A percentile compares a stretch with the other conserved stretches of the same genome.
Evolutionary conservation across 2,888 invertebrate species (phyloP).

Genomic region (Chrysolina oricalcia): DNA sequence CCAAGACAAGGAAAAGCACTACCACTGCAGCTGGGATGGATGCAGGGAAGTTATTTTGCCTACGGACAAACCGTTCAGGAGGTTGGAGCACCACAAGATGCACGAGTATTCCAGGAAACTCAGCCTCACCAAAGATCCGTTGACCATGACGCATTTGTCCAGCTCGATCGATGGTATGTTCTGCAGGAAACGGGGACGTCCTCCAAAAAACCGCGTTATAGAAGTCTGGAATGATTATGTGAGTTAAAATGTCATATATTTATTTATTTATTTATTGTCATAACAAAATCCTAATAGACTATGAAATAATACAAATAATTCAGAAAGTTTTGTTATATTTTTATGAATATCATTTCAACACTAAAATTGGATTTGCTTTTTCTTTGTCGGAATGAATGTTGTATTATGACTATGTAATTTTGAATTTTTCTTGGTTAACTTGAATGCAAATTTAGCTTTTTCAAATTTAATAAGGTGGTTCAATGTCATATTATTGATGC

Average conservation of each 20-base stretch:
- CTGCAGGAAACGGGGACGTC: constrained; percentile 92
- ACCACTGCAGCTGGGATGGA: constrained; percentile 93
- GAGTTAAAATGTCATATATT: constrained; percentile 68
- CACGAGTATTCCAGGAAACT: constrained; percentile 75
- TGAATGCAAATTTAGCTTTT: too few species aligned
- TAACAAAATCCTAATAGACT: too few species aligned
- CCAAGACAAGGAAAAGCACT: constrained; percentile 86
- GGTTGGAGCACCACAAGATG: constrained; percentile 90
- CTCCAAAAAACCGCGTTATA: constrained; percentile 96
- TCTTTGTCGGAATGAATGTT: too few species aligned
- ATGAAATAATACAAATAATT: too few species aligned
- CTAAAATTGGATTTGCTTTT: too few species aligned
- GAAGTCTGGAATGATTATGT: constrained; percentile 92
- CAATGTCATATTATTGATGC: too few species aligned
- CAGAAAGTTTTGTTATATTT: too few species aligned
- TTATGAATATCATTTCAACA: too few species aligned
- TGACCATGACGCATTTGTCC: constrained; percentile 75
- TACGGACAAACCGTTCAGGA: constrained; percentile 84
- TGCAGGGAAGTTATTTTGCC: constrained; percentile 86
- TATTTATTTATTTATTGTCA: not conserved
- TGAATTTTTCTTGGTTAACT: too few species aligned
- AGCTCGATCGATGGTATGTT: constrained; percentile 93
- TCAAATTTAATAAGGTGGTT: too few species aligned
- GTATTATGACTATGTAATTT: too few species aligned
- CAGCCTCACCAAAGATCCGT: constrained; percentile 70